phyloP scores from a whole-genome alignment of 2,797 vertebrate genomes.

The Leucoraja ocellata region DNA sequence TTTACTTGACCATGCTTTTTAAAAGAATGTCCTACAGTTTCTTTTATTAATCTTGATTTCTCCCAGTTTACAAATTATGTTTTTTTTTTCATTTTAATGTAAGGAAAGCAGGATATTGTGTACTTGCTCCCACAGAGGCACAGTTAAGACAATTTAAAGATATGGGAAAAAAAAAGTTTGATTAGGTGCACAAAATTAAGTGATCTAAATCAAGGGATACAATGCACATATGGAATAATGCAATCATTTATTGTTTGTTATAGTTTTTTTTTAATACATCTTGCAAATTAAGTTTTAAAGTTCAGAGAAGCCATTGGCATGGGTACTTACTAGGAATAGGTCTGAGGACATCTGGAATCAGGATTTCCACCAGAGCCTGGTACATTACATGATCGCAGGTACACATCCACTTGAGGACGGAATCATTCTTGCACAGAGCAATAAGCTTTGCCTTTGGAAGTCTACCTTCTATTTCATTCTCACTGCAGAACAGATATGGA shows the following conservation, averaged over 20 bases:
- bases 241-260: neutral
- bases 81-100: neutral
- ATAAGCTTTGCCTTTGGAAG: slow-evolving; percentile 70
- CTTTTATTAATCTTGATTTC: neutral
- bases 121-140: neutral
- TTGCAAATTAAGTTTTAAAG: neutral
- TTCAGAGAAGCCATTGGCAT: neutral
- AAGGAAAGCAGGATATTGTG: neutral
- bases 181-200: neutral
- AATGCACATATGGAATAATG: neutral
- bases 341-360: slow-evolving; percentile 77
- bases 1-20: neutral
- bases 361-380: slow-evolving; percentile 75
- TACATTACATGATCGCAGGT: slow-evolving; percentile 76
- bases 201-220: neutral
- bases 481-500: slow-evolving; percentile 61
- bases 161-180: neutral
- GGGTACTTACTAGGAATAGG: slow-evolving; percentile 73
- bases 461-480: slow-evolving; percentile 75
- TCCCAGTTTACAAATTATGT: neutral
- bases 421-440: slow-evolving; percentile 71
- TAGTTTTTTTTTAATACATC: neutral
- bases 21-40: too few species aligned
- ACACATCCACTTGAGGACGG: slow-evolving; percentile 74
- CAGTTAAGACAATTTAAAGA: neutral